These are phyloP conservation scores for Haemorhous mexicanus DNA, from an alignment of 2,113 vertebrate genomes.

Conservation along the genomic window DNA sequence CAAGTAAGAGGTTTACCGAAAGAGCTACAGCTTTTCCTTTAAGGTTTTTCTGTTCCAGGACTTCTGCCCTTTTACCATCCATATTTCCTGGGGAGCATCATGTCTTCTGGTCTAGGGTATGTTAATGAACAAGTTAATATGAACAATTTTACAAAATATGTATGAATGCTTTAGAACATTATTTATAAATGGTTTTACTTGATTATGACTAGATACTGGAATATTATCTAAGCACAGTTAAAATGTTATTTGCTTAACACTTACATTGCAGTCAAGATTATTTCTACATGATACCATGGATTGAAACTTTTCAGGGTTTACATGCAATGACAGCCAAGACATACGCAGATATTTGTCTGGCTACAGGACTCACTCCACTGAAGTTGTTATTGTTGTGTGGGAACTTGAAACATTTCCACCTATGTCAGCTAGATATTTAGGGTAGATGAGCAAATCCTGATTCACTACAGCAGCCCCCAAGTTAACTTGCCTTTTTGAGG, in stretches of 20 bases:
- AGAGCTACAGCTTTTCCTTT: background rate
- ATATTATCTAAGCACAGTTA: background rate
- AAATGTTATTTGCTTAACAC: background rate
- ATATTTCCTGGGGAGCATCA: background rate
- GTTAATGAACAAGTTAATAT: background rate
- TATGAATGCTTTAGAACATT: background rate
- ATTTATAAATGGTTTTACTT: background rate
- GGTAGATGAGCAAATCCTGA: background rate
- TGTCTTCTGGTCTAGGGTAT: background rate
- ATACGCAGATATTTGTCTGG: background rate
- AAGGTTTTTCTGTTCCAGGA: background rate
- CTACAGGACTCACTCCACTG: background rate
- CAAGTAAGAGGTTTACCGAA: background rate
- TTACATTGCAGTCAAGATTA: background rate
- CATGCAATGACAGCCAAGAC: background rate
- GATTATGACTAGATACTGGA: background rate
- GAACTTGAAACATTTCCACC: background rate
- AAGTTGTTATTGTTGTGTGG: rapidly evolving
- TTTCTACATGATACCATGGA: background rate
- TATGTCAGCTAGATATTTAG: background rate
- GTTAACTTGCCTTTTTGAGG: background rate
- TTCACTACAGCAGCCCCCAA: background rate
- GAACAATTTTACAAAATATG: background rate
- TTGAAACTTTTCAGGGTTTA: background rate
- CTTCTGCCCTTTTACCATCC: background rate